Evolutionary conservation across 2,888 invertebrate species (phyloP).

Genomic region (Drosophila diplacantha): DNA sequence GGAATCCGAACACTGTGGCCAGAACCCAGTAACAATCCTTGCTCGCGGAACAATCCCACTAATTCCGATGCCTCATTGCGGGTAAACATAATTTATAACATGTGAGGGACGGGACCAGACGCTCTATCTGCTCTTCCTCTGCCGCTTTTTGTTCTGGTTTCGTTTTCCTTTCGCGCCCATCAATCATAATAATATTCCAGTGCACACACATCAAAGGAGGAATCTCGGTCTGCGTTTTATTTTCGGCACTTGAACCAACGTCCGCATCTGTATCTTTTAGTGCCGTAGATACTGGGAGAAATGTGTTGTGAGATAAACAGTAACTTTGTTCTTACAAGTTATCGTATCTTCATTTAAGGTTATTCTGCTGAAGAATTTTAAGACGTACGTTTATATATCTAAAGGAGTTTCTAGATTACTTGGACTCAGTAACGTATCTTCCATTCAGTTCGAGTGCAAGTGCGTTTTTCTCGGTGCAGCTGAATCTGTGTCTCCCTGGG

Average conservation of each 20-base stretch:
- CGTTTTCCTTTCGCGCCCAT: constrained; percentile 49
- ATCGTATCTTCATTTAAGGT: not conserved
- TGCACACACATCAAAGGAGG: constrained; percentile 49
- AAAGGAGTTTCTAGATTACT: too few relatives aligned
- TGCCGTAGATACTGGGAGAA: constrained; percentile 15
- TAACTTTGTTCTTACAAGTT: not conserved
- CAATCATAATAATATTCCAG: constrained; percentile 64
- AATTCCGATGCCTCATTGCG: constrained; percentile 54
- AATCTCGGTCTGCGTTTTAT: constrained; percentile 52
- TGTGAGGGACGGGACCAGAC: constrained; percentile 36
- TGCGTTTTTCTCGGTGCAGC: constrained; percentile 14
- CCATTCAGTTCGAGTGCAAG: not conserved
- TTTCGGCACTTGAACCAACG: constrained; percentile 58
- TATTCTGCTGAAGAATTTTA: not conserved
- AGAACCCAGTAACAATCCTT: constrained; percentile 9
- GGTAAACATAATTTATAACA: constrained; percentile 72
- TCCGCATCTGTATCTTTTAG: constrained; percentile 37
- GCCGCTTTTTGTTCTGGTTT: constrained; percentile 26
- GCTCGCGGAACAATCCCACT: constrained; percentile 34
- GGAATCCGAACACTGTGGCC: constrained; percentile 5
- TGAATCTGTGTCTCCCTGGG: constrained; percentile 26
- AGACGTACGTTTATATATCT: not conserved
- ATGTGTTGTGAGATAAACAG: not conserved
- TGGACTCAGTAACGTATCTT: not conserved
- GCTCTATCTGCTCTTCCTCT: constrained; percentile 15